Evolutionary conservation across 2,888 invertebrate species (phyloP).

Genomic region (Anaspis maculata): DNA sequence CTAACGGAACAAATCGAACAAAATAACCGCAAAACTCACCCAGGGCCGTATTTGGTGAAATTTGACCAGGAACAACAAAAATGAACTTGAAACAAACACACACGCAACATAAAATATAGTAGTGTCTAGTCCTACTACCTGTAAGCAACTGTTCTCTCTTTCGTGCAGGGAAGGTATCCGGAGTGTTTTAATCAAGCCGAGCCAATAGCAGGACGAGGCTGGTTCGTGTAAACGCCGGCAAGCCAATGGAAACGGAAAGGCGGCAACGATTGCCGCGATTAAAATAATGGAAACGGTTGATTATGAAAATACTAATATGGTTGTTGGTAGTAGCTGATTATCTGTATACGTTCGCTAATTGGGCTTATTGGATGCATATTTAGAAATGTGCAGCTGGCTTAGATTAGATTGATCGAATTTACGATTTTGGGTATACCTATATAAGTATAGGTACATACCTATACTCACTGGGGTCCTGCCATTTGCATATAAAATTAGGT

Average conservation of each 20-base stretch:
- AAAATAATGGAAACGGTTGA: constrained; percentile 42
- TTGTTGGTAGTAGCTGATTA: constrained; percentile 44
- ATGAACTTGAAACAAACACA: constrained; percentile 17
- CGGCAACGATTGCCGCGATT: constrained; percentile 28
- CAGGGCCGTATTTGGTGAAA: constrained; percentile 33
- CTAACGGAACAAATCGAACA: too few relatives aligned
- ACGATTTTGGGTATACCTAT: too few relatives aligned
- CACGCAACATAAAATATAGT: constrained; percentile 13
- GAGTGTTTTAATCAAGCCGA: constrained; percentile 22
- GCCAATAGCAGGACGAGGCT: constrained; percentile 28
- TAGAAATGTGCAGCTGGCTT: constrained; percentile 3
- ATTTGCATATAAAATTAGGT: too few relatives aligned
- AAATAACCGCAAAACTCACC: too few relatives aligned
- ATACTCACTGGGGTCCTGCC: too few relatives aligned
- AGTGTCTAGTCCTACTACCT: constrained; percentile 33
- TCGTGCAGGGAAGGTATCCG: constrained; percentile 24
- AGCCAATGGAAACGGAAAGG: constrained; percentile 30
- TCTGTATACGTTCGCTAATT: constrained; percentile 35
- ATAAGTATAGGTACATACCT: too few relatives aligned
- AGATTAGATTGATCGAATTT: too few relatives aligned
- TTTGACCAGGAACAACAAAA: constrained; percentile 21
- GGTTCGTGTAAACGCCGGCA: constrained; percentile 12
- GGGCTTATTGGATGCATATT: constrained; percentile 26
- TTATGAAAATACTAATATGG: constrained; percentile 41
- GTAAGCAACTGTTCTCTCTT: constrained; percentile 37